Evolutionary conservation across 2,797 vertebrate species (phyloP), one percentile per base, ranked within the genome.

Genomic region (Neosilurus hyrtlii): DNA sequence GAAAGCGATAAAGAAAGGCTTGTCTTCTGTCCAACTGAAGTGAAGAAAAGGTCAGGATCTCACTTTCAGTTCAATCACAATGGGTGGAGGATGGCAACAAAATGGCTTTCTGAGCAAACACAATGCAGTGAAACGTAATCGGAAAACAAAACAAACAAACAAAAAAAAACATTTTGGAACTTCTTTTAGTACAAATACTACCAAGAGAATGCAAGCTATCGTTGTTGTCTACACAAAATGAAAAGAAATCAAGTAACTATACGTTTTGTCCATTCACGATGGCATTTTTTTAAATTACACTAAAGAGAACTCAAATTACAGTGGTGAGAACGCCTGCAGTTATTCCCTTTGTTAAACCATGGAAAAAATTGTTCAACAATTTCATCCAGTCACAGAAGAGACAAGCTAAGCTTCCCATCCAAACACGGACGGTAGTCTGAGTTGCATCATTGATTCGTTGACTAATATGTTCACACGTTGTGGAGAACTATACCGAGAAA

Each of bases 81-180:
- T 43, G n/a, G 59, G 12, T 2, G 62, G 43, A 78, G 24, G 35
- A 61, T 78, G 11, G 57, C 37, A 43, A 77, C 62, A 22, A 14
- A 35, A 62, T 78, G 37, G 59, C 57, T 49, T 77, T 49, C 20
- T 49, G 75, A n/a, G 14, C 37, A 63, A 76, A 12, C 74, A 77
- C 20, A 56, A 75, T n/a, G 20, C 73, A 76, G 51, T 54, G 51
- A n/a, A 18, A 24, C 54, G n/a, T 52, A 54, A 26, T 72, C 0
- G 24, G 4, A 63, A n/a, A 12, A 1, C 26, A 24, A 71, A 71
- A 22, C n/a, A n/a, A n/a, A n/a, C n/a, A n/a, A n/a, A n/a, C n/a
- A 49, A 26, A 22, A 16, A 26, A 4, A 18, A 26, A 72, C 15
- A 43, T 8, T 63, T 6, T 26, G 24, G 18, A 75, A 15, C 30